Evolutionary conservation across 2,888 invertebrate genomes (phyloP).

Genomic region (Incurvaria masculella): DNA sequence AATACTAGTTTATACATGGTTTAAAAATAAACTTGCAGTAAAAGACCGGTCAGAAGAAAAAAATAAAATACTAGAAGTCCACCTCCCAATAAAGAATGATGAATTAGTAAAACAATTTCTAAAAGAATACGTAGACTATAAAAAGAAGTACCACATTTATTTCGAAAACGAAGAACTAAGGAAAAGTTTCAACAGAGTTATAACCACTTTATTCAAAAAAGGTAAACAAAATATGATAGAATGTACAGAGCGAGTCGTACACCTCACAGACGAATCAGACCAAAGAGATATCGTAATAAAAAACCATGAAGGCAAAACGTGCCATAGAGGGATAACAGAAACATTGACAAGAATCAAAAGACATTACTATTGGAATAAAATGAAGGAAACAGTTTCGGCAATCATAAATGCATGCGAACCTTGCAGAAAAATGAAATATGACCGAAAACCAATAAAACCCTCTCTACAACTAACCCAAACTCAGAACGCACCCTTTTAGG

Average conservation of each 20-base stretch:
- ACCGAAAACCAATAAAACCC: neutral
- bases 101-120: neutral
- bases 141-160: neutral
- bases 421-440: neutral
- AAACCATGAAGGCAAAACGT: neutral
- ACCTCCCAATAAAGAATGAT: neutral
- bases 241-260: neutral
- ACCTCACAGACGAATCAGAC: neutral
- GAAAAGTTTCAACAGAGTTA: neutral
- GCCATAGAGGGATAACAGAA: neutral
- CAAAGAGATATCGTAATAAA: neutral
- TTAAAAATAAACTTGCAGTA: slow-evolving; percentile 13
- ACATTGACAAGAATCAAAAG: neutral
- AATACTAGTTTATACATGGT: slow-evolving; percentile 17
- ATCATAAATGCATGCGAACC: slow-evolving; percentile 9
- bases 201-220: neutral
- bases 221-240: neutral
- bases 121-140: neutral
- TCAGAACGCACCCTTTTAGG: neutral
- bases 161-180: neutral
- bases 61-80: neutral
- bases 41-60: slow-evolving; percentile 8
- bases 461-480: neutral
- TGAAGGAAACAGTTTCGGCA: neutral
- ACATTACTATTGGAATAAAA: neutral